A percentile compares a stretch with the other conserved stretches of the same genome.
These are phyloP conservation scores for Oreochromis mossambicus DNA, from an alignment of 2,797 vertebrate genomes.

Conservation along the genomic window DNA sequence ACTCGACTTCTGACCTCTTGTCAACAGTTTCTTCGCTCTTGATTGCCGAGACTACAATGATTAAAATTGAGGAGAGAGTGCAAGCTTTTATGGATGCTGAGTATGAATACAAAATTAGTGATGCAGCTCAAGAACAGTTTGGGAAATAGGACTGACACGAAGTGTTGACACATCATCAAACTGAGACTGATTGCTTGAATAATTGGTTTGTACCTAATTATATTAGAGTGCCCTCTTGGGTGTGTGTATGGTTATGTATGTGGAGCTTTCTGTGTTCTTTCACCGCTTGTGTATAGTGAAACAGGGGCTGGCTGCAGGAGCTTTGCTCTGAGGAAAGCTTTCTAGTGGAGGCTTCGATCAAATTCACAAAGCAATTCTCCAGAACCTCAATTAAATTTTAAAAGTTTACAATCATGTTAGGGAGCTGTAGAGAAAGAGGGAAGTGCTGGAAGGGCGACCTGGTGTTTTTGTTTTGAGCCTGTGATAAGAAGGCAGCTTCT, in stretches of 20 bases:
- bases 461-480: conserved; percentile 59
- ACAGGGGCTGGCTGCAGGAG: conserved; percentile 1
- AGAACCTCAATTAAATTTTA: conserved; percentile 65
- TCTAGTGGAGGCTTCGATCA: conserved; percentile 54
- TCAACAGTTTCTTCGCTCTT: conserved; percentile 41
- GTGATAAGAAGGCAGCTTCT: conserved; percentile 67
- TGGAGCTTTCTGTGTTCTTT: conserved; percentile 23
- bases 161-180: conserved; percentile 75
- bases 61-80: conserved; percentile 51
- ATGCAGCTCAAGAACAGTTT: conserved; percentile 65
- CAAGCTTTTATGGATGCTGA: conserved; percentile 43
- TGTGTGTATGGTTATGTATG: conserved; percentile 51
- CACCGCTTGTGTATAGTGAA: not conserved
- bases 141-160: conserved; percentile 65
- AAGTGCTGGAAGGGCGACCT: conserved; percentile 52
- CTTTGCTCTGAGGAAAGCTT: conserved; percentile 46
- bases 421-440: conserved; percentile 43
- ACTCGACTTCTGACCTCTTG: conserved; percentile 57
- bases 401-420: conserved; percentile 73
- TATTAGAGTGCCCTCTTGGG: conserved; percentile 68
- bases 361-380: conserved; percentile 60
- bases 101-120: conserved; percentile 59
- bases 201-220: conserved; percentile 76
- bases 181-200: conserved; percentile 74
- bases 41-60: conserved; percentile 44